A percentile compares a stretch with the other conserved stretches of the same genome.
Conservation (phyloP, 2,113 vertebrate species). For the Ciconia stormi region DNA sequence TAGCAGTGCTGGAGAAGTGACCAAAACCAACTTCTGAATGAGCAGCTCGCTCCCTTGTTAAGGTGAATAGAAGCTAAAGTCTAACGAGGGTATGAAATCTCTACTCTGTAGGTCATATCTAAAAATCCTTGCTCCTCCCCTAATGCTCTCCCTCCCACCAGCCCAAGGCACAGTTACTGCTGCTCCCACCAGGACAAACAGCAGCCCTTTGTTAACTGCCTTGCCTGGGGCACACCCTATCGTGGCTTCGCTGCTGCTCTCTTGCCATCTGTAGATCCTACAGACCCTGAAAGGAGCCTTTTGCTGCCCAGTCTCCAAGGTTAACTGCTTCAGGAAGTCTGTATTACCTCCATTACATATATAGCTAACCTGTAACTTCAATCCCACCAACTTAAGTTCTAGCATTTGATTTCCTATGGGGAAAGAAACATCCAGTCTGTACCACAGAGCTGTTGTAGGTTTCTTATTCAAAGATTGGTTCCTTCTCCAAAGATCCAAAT, state of each 20-base stretch:
- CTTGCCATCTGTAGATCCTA: not conserved
- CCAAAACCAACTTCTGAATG: not conserved
- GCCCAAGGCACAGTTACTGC: not conserved
- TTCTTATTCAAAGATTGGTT: not conserved
- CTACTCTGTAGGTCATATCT: not conserved
- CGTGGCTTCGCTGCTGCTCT: not conserved
- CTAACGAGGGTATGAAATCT: not conserved
- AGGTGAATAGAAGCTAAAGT: not conserved
- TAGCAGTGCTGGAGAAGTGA: not conserved
- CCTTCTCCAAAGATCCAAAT: not conserved
- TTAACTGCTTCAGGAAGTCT: not conserved
- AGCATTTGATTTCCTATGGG: not conserved
- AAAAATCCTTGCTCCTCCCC: not conserved
- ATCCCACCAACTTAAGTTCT: not conserved
- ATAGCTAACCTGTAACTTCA: not conserved
- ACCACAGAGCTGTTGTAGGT: not conserved
- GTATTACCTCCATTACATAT: not conserved
- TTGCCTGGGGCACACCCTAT: not conserved
- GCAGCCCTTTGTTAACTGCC: constrained; percentile 39
- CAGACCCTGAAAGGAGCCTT: not conserved
- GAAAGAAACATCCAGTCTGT: not conserved
- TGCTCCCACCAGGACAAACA: constrained; percentile 23
- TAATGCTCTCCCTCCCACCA: not conserved
- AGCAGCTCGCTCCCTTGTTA: not conserved
- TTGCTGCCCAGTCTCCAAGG: not conserved